phyloP scores from a whole-genome alignment of 2,797 vertebrate genomes.

The Capromys pilorides region DNA sequence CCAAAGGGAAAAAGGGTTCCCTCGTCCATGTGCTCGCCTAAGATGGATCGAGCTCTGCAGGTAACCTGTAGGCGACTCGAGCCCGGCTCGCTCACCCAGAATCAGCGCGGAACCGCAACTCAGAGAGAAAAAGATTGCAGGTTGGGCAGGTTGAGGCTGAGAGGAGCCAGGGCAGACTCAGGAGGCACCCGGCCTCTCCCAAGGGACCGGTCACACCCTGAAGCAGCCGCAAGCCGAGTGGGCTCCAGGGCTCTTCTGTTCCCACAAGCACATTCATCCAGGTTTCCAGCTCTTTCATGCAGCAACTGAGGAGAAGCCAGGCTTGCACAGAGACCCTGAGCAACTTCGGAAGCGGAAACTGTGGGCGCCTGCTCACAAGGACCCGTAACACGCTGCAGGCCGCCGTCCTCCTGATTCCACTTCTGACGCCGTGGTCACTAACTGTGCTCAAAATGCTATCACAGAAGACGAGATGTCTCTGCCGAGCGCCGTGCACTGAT shows the following conservation, averaged over 20 bases:
- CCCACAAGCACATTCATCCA: neutral
- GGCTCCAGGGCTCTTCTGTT: neutral
- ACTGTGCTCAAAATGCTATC: no score
- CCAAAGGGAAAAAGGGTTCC: neutral
- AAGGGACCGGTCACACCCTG: neutral
- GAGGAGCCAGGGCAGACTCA: neutral
- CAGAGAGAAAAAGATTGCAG: neutral
- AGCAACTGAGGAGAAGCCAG: neutral
- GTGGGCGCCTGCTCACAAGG: accelerated
- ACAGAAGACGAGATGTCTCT: neutral
- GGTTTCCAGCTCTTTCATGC: neutral
- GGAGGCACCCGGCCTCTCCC: neutral
- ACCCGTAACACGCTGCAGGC: accelerated
- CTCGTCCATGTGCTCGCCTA: neutral
- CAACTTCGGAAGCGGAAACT: neutral
- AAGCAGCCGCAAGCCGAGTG: no score
- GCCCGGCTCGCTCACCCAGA: neutral
- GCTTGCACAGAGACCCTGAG: neutral
- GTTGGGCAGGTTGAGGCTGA: neutral
- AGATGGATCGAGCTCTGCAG: neutral
- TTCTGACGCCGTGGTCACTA: accelerated
- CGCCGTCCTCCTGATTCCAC: accelerated
- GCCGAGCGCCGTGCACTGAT: no score
- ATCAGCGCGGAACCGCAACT: neutral
- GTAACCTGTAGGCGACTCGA: neutral